Conservation (phyloP, 2,888 invertebrate species). For the Rotaria sp. region DNA sequence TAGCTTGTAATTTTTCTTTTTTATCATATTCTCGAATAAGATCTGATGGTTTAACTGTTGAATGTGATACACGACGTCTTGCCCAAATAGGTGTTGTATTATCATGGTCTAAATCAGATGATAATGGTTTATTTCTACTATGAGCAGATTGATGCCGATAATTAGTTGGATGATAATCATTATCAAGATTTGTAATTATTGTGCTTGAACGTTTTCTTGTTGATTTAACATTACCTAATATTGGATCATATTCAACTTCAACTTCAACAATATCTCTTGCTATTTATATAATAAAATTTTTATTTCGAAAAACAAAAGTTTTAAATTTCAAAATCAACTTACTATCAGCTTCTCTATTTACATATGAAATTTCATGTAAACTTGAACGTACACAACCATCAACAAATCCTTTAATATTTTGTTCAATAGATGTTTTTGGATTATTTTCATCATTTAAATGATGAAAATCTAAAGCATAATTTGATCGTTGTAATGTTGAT, state of each 20-base stretch:
- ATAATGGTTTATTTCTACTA: background rate
- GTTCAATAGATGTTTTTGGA: background rate
- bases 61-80: background rate
- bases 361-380: background rate
- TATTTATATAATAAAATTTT: background rate
- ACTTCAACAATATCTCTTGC: background rate
- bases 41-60: constrained; percentile 11
- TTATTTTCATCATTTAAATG: background rate
- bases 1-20: background rate
- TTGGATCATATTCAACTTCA: background rate
- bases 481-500: background rate
- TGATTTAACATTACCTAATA: background rate
- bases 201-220: constrained; percentile 11
- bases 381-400: background rate
- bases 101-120: background rate
- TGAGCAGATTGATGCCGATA: background rate
- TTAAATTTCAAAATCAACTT: background rate
- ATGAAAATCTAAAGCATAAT: background rate
- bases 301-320: background rate
- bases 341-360: background rate
- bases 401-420: background rate
- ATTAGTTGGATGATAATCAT: background rate
- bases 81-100: background rate
- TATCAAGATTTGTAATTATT: background rate
- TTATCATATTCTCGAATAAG: background rate